A percentile compares a stretch with the other conserved stretches of the same genome.
Conservation (phyloP, 37 sponge, comb jelly and placozoan species). For the Mnemiopsis leidyi region DNA sequence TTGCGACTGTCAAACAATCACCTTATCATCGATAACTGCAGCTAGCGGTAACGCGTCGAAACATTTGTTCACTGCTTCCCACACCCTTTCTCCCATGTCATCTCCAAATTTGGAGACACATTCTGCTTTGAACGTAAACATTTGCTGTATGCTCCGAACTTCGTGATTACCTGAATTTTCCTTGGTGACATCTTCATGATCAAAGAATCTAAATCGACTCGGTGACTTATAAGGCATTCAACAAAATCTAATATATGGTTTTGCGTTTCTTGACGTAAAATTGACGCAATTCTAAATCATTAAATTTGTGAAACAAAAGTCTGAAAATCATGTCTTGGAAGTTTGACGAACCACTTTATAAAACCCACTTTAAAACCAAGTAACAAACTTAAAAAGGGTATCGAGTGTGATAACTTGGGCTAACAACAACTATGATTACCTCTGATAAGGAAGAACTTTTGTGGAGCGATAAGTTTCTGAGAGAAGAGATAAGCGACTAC, state of each 20-base stretch:
- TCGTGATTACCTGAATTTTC: conserved; percentile 86
- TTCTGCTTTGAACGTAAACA: conserved; percentile 85
- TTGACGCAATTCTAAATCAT: no score
- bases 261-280: no score
- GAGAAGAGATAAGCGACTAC: conserved; percentile 91
- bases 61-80: conserved; percentile 88
- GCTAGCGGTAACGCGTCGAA: conserved; percentile 91
- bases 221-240: no score
- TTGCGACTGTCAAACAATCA: background rate
- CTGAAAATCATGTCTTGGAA: no score
- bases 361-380: no score
- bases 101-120: conserved; percentile 91
- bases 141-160: conserved; percentile 79
- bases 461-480: conserved; percentile 87
- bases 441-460: conserved; percentile 84
- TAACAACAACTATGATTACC: conserved; percentile 65
- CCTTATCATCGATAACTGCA: conserved; percentile 90
- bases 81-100: conserved; percentile 75
- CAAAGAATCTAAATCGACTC: no score
- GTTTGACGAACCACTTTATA: no score
- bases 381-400: no score
- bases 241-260: no score
- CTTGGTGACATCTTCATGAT: no score
- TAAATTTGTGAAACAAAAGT: no score
- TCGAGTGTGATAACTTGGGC: no score